These are phyloP conservation scores for Cyclophora albipunctata DNA, from an alignment of 2,888 invertebrate genomes.

Conservation along the genomic window DNA sequence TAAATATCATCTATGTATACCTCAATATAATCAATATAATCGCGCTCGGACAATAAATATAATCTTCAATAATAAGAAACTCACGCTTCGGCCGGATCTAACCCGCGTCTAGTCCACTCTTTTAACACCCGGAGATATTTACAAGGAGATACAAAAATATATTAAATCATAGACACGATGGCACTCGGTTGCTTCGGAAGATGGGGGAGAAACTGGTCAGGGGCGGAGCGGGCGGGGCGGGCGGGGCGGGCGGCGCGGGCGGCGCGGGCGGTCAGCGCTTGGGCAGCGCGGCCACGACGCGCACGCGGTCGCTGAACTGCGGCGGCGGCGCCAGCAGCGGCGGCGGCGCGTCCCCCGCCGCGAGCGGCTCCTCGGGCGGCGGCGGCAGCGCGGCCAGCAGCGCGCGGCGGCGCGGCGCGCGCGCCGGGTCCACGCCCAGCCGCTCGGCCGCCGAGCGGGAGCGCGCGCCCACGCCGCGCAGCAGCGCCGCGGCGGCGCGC, in stretches of 20 bases:
- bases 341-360: conserved; percentile 37
- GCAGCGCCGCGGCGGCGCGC: conserved; percentile 75
- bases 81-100: conserved; percentile 54
- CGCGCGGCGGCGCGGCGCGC: conserved; percentile 75
- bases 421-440: conserved; percentile 56
- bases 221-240: conserved; percentile 50
- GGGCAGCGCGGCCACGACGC: conserved; percentile 89
- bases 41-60: conserved; percentile 32
- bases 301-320: conserved; percentile 91
- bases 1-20: conserved; percentile 30
- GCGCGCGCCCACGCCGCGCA: conserved; percentile 53
- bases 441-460: conserved; percentile 60
- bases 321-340: conserved; percentile 89
- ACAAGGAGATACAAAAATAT: conserved; percentile 64
- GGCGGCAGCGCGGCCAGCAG: conserved; percentile 88
- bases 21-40: conserved; percentile 27
- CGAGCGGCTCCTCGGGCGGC: conserved; percentile 80
- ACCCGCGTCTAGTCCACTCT: conserved; percentile 48
- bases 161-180: conserved; percentile 65
- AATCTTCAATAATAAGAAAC: conserved; percentile 14
- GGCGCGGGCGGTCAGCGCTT: conserved; percentile 68
- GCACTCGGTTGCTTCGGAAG: conserved; percentile 69
- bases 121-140: conserved; percentile 51
- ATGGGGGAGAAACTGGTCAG: conserved; percentile 44
- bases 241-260: conserved; percentile 85